Base-by-base conservation (phyloP, 1,140 invertebrate genomes). In the Steinernema khuongi region DNA sequence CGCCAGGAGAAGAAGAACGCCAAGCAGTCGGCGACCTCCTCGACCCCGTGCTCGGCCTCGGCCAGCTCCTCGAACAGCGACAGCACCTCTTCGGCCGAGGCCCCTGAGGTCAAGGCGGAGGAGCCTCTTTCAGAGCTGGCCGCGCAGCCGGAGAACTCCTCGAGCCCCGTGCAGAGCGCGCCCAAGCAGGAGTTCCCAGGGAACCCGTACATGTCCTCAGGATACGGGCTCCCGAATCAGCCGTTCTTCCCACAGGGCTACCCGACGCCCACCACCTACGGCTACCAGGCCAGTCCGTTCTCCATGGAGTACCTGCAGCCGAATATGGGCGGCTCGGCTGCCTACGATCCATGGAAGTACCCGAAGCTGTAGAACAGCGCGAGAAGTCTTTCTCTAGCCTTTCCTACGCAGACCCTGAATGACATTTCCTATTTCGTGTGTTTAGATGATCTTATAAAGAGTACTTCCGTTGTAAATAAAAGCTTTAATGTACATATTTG, bases 1-100 rank as follows among this genome's bases (percentile, higher is more conserved):
- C 91, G 96, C 72, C 94, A 95, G 80, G 89, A 92, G 68, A 91
- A 94, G 81, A 92, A 91, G 91, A 79, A 83, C 41, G 85, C 86
- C 73, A 85, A 88, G 80, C 80, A 87, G 74, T 11, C 73, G 73
- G 44, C 33, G 43, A 73, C 73, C 1, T 67, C 66, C 14, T 75
- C 73, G 7, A 75, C 73, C 29, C n/a, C 50, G 18, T 11, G 11
- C 11, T 26, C 22, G 14, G 26, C 14, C 50, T 60, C 50, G 19
- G 50, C 50, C 14, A 17, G 11, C 11, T 60, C 50, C 50, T 31
- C 33, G 18, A 70, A 73, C 33, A 43, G 67, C 22, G 68, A 43
- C 7, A 17, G 18, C 31, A 60, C 29, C 14, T 43, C 43, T 22
- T 43, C 69, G 19, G 72, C 70, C 31, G 67, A 30, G n/a, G 30